These are phyloP conservation scores for Paradoxurus hermaphroditus DNA, from an alignment of 2,113 vertebrate species.

Conservation along the genomic window DNA sequence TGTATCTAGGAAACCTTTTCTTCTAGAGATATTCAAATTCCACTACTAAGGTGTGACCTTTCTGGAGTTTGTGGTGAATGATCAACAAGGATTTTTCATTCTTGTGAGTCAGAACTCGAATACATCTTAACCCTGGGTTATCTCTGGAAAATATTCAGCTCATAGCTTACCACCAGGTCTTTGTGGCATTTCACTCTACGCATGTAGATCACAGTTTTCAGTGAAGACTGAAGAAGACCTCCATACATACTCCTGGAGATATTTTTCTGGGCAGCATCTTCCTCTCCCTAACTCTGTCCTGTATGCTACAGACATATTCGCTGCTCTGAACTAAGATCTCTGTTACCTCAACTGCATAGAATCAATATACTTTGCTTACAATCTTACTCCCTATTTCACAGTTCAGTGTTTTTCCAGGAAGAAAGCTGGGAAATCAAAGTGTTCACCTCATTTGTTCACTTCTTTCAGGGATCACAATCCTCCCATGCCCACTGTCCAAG, in stretches of 20 bases:
- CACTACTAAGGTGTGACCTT: neutral
- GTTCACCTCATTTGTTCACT: neutral
- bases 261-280: neutral
- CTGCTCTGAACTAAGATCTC: neutral
- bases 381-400: neutral
- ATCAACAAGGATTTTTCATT: neutral
- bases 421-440: neutral
- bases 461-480: neutral
- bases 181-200: neutral
- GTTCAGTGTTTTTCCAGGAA: neutral
- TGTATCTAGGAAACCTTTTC: neutral
- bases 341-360: neutral
- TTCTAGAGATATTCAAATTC: neutral
- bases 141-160: neutral
- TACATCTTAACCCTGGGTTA: neutral
- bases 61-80: neutral
- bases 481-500: neutral
- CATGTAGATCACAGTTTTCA: neutral
- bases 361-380: neutral
- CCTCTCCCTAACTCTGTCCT: neutral
- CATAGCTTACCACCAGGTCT: neutral
- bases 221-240: neutral
- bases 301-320: neutral
- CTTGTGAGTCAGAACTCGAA: neutral
- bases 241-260: neutral